Evolutionary conservation across 2,113 vertebrate genomes (phyloP), one percentile per base, ranked within the genome.

Genomic region (Brienomyrus longianalis): DNA sequence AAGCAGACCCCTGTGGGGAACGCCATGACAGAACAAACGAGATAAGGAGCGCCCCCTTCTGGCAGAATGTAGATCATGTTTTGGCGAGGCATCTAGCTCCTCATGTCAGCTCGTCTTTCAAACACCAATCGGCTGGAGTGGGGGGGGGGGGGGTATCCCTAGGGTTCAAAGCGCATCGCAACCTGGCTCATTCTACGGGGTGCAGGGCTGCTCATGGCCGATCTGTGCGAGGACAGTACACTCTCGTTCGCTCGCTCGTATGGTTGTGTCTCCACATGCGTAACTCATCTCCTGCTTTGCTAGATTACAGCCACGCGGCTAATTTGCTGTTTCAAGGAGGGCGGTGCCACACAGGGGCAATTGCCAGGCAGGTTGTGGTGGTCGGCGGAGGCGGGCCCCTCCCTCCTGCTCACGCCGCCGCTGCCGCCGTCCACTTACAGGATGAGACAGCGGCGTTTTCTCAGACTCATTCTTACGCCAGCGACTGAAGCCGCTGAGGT

Each of bases 251-350:
- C 35, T 35, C 31, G 31, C 11, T 5, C 35, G 5, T 4, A 9
- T 80, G 74, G 4, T 17, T 2, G 74, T 6, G 35, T 43, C 31
- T 77, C 35, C 17, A 13, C 13, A 86, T 39, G 56, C 43, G 56
- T 23, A 88, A 92, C 92, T 91, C 87, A 92, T 92, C 91, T 89
- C 70, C 89, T 87, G 89, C 48, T 87, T 87, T 56, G 85, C 21
- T 90, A 89, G 92, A 92, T 90, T 92, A 91, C 89, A 89, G 86
- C 59, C 59, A 1, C 48, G 85, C 86, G n/a, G 88, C 90, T 92
- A 92, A 91, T 92, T 92, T 92, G 87, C 90, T 66, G 89, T 88
- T 90, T 90, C 88, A 88, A 92, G 92, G 90, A 88, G 89, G 88
- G 80, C 90, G 59, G 88, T 27, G 83, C 74, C 80, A 87, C 88